Evolutionary conservation across 2,888 invertebrate species (phyloP).

Genomic region (Eupithecia exiguata): DNA sequence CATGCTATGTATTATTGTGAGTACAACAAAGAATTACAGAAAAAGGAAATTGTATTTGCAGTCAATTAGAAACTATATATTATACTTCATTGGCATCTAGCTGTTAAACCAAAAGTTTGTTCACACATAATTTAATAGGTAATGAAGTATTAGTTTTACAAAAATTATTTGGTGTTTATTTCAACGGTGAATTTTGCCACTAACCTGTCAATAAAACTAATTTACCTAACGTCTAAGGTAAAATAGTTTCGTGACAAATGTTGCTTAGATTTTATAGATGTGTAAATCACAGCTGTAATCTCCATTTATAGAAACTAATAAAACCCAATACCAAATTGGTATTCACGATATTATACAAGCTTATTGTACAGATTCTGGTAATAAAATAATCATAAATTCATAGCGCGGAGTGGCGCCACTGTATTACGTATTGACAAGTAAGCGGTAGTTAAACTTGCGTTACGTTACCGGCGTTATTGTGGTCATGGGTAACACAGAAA

Average conservation of each 20-base stretch:
- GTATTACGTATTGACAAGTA: not conserved
- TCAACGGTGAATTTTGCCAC: not conserved
- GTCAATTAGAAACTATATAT: too few species aligned
- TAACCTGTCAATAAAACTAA: not conserved
- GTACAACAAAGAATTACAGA: too few species aligned
- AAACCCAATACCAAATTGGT: conserved; percentile 14
- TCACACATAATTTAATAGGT: not conserved
- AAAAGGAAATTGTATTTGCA: too few species aligned
- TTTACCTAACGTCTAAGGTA: not conserved
- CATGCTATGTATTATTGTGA: too few species aligned
- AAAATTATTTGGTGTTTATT: not conserved
- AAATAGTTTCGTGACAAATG: conserved; percentile 1
- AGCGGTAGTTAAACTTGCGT: conserved; percentile 6
- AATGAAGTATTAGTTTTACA: not conserved
- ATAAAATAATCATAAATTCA: conserved; percentile 21
- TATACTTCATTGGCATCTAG: too few species aligned
- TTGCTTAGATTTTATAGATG: conserved; percentile 35
- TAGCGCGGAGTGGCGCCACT: conserved; percentile 20
- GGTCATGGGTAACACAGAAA: not conserved
- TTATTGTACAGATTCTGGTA: conserved; percentile 16
- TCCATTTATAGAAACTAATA: conserved; percentile 14
- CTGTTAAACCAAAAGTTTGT: not conserved
- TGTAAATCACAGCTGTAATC: conserved; percentile 7
- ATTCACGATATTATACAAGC: conserved; percentile 7
- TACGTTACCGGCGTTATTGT: not conserved